A percentile compares a stretch with the other conserved stretches of the same genome.
phyloP scores from a whole-genome alignment of 1,140 invertebrate genomes.

The Macrobrachium rosenbergii region DNA sequence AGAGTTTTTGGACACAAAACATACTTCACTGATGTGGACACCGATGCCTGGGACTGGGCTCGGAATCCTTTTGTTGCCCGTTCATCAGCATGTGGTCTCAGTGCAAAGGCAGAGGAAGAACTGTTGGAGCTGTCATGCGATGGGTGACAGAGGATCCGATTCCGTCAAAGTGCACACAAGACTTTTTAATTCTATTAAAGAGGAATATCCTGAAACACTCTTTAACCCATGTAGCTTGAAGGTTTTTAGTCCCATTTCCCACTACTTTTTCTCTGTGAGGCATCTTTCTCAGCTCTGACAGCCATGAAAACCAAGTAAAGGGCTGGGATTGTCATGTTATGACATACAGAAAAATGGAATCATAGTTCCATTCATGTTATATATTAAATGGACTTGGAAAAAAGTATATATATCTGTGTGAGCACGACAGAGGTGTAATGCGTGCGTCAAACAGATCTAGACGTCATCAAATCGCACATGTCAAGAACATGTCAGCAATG shows the following conservation, averaged over 20 bases:
- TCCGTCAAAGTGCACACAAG: slow-evolving; percentile 9
- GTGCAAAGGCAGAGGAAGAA: too few relatives aligned
- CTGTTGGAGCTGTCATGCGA: not conserved
- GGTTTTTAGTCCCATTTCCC: too few relatives aligned
- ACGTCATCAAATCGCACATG: not conserved
- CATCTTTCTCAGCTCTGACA: not conserved
- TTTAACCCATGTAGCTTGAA: too few relatives aligned
- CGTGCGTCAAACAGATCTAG: not conserved
- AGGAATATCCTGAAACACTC: not conserved
- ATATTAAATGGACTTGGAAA: too few relatives aligned
- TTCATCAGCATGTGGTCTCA: slow-evolving; percentile 21
- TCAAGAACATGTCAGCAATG: too few relatives aligned
- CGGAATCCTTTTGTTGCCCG: slow-evolving; percentile 5
- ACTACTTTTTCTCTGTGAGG: too few relatives aligned
- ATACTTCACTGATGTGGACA: slow-evolving; percentile 34
- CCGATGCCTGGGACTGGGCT: slow-evolving; percentile 41
- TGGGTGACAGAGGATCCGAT: not conserved
- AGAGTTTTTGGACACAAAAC: slow-evolving; percentile 42
- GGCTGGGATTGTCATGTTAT: not conserved
- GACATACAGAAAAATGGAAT: not conserved
- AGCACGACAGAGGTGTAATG: too few relatives aligned
- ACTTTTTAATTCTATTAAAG: slow-evolving; percentile 27
- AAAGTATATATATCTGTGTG: too few relatives aligned
- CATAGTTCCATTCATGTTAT: too few relatives aligned
- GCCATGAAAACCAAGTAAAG: slow-evolving; percentile 23